Percentiles rank a stretch among this genome's conserved stretches.
These are phyloP conservation scores for Hermetia illucens DNA, from an alignment of 1,140 invertebrate species.

Conservation along the genomic window DNA sequence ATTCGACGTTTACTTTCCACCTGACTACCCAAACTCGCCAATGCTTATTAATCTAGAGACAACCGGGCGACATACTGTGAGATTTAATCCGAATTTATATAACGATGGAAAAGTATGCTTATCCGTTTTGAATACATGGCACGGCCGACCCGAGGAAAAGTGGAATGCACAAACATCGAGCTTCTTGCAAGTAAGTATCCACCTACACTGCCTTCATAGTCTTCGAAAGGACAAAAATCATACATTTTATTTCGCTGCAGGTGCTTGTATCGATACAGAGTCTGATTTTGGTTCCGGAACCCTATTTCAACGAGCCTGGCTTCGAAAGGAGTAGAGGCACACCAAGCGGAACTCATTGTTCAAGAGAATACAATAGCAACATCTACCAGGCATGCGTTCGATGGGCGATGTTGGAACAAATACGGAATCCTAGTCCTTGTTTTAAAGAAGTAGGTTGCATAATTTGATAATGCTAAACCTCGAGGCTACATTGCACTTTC, in stretches of 20 bases:
- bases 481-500: not conserved
- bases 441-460: constrained; percentile 78
- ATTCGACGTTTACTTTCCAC: constrained; percentile 83
- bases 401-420: constrained; percentile 93
- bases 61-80: constrained; percentile 80
- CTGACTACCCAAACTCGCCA: constrained; percentile 67
- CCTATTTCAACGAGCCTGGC: constrained; percentile 97
- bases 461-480: no score
- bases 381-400: constrained; percentile 89
- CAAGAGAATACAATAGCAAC: constrained; percentile 88
- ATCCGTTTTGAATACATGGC: constrained; percentile 94
- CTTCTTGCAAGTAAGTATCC: constrained; percentile 64
- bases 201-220: not conserved
- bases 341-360: constrained; percentile 72
- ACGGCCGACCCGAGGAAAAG: constrained; percentile 94
- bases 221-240: not conserved
- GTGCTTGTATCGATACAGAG: constrained; percentile 94
- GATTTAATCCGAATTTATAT: constrained; percentile 96
- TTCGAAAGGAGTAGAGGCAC: constrained; percentile 87
- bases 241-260: constrained; percentile 29
- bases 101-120: constrained; percentile 95
- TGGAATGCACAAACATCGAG: constrained; percentile 96
- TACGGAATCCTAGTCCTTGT: constrained; percentile 79
- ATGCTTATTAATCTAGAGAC: constrained; percentile 89
- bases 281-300: constrained; percentile 87